Percentiles rank a stretch among this genome's conserved stretches.
phyloP scores from a whole-genome alignment of 2,797 vertebrate genomes.

The Cheirogaleus major region DNA sequence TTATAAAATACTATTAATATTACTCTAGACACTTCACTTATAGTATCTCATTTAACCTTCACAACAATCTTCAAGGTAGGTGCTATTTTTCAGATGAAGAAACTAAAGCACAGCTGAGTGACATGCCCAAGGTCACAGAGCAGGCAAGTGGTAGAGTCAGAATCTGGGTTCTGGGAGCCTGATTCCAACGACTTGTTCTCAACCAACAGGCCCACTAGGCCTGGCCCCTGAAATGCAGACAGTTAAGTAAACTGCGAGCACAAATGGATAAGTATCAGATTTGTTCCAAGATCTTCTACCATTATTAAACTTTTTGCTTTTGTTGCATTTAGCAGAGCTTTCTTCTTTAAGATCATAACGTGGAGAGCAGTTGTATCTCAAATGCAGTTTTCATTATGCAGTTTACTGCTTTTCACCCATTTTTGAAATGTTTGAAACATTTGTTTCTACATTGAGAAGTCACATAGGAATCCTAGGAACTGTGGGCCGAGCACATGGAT shows the following conservation, averaged over 20 bases:
- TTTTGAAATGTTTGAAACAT: neutral
- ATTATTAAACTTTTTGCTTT: neutral
- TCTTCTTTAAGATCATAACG: neutral
- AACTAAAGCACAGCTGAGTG: neutral
- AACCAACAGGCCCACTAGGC: neutral
- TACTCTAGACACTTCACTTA: neutral
- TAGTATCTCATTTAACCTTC: neutral
- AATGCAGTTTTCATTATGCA: neutral
- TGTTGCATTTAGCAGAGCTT: neutral
- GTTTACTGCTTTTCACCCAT: neutral
- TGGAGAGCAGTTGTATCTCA: neutral
- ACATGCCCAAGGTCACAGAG: neutral
- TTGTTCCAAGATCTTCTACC: neutral
- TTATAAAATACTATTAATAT: neutral
- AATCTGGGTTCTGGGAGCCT: neutral
- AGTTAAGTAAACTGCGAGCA: neutral
- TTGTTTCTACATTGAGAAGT: neutral
- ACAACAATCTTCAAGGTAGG: neutral
- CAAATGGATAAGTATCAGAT: neutral
- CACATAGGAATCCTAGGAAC: neutral
- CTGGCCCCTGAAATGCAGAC: neutral
- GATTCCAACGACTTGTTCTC: neutral
- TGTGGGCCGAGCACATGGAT: neutral
- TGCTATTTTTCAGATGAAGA: neutral
- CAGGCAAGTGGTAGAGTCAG: neutral